A percentile compares a stretch with the other conserved stretches of the same genome.
Evolutionary conservation across 2,113 vertebrate genomes (phyloP).

Genomic region (Ptychochromis oligacanthus): DNA sequence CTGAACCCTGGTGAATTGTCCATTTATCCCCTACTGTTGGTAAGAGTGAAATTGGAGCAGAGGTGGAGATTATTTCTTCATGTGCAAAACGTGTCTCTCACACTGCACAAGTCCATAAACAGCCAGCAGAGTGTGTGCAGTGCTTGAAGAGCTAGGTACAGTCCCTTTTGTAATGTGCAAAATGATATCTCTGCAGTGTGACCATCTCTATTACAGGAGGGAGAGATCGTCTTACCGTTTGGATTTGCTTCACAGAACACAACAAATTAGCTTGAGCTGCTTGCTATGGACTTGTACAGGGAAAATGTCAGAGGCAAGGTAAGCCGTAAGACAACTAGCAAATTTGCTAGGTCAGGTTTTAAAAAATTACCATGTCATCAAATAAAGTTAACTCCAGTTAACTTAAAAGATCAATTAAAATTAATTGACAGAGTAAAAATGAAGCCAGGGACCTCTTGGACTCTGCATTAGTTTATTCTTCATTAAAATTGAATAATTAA

Average conservation of each 20-base stretch:
- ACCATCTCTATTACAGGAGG: slow-evolving; percentile 78
- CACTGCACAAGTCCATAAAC: slow-evolving; percentile 39
- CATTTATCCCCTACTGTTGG: slow-evolving; percentile 57
- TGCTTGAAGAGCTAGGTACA: slow-evolving; percentile 62
- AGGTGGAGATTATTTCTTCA: slow-evolving; percentile 68
- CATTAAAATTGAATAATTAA: slow-evolving; percentile 10
- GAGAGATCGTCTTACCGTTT: slow-evolving; percentile 78
- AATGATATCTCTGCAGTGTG: slow-evolving; percentile 78
- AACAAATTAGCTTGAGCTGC: slow-evolving; percentile 68
- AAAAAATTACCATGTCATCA: neutral
- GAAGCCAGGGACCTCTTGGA: slow-evolving; percentile 1
- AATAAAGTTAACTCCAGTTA: neutral
- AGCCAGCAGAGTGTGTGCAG: slow-evolving; percentile 44
- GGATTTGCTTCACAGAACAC: slow-evolving; percentile 75
- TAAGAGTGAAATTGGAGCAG: slow-evolving; percentile 61
- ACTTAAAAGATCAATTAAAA: neutral
- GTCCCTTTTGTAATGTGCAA: slow-evolving; percentile 81
- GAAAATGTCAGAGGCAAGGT: slow-evolving; percentile 7
- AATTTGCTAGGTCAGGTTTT: neutral
- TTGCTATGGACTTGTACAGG: slow-evolving; percentile 26
- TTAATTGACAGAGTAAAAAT: neutral
- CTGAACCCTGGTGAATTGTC: slow-evolving; percentile 68
- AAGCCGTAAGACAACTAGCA: neutral
- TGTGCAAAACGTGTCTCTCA: slow-evolving; percentile 63
- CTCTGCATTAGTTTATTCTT: slow-evolving; percentile 39